Percentiles rank a stretch among this genome's conserved stretches.
Evolutionary conservation across 1,140 invertebrate species (phyloP).

Genomic region (Nymphalis io): DNA sequence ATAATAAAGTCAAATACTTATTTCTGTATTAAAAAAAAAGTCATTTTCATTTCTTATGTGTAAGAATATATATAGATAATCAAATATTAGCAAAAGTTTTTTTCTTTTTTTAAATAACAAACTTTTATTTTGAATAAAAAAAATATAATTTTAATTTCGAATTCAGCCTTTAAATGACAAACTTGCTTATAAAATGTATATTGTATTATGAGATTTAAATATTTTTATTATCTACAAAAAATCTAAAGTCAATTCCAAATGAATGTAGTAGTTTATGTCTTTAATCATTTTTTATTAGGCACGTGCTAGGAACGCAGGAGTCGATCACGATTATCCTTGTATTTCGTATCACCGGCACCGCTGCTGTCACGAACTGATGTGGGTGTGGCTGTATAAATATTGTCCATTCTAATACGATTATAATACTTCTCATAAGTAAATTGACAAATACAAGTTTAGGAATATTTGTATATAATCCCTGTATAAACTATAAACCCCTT

Average conservation of each 20-base stretch:
- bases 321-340: slow-evolving; percentile 29
- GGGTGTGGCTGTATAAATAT: slow-evolving; percentile 16
- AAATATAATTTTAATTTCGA: no score
- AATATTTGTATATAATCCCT: background rate
- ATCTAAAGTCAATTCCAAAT: background rate
- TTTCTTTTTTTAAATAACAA: background rate
- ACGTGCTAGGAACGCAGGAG: slow-evolving; percentile 16
- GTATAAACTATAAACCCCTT: no score
- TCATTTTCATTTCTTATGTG: no score
- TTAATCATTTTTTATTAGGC: background rate
- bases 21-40: no score
- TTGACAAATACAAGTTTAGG: background rate
- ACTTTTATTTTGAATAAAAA: no score
- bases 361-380: slow-evolving; percentile 19
- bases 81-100: no score
- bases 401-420: slow-evolving; percentile 5
- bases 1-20: no score
- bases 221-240: background rate
- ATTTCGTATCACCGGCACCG: slow-evolving; percentile 17
- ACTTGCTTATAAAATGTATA: no score
- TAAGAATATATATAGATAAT: no score
- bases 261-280: background rate
- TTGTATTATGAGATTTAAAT: no score
- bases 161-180: no score
- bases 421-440: background rate